phyloP scores from a whole-genome alignment of 2,888 invertebrate species.

The Oligia latruncula region DNA sequence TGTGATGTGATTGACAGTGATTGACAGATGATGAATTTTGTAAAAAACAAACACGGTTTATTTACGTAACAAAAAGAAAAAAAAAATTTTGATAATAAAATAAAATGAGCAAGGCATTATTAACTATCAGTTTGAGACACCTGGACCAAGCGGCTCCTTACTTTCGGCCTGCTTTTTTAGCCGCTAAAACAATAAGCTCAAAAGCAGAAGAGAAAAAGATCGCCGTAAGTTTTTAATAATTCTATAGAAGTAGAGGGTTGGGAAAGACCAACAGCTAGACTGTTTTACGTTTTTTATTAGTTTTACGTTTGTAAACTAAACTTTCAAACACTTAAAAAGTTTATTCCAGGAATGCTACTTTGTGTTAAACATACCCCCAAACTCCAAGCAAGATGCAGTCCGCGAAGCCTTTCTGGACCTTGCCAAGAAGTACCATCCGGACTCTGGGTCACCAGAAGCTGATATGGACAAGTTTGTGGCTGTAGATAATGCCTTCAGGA shows the following conservation, averaged over 20 bases:
- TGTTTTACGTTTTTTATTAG: not conserved
- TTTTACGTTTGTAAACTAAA: not conserved
- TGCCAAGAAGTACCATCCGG: conserved; percentile 96
- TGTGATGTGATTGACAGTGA: not conserved
- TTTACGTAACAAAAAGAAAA: conserved; percentile 56
- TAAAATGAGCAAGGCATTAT: conserved; percentile 63
- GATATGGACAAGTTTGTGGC: conserved; percentile 93
- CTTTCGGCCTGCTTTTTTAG: conserved; percentile 39
- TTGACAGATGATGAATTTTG: not conserved
- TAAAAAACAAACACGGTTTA: conserved; percentile 11
- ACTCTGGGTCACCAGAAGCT: conserved; percentile 93
- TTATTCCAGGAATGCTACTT: conserved; percentile 92
- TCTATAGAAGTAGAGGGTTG: not conserved
- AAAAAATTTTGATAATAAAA: conserved; percentile 13
- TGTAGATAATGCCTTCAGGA: conserved; percentile 94
- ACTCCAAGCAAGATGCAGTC: conserved; percentile 93
- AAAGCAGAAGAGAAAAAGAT: conserved; percentile 69
- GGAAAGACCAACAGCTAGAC: not conserved
- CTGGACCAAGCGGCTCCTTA: conserved; percentile 36
- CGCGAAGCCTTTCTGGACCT: conserved; percentile 93
- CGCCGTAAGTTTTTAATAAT: conserved; percentile 67
- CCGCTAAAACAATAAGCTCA: conserved; percentile 60
- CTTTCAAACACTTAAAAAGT: not conserved
- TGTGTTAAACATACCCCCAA: conserved; percentile 91
- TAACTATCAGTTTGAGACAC: conserved; percentile 43